These are phyloP conservation scores for Julus scanicus DNA, from an alignment of 2,888 invertebrate species.

Conservation along the genomic window DNA sequence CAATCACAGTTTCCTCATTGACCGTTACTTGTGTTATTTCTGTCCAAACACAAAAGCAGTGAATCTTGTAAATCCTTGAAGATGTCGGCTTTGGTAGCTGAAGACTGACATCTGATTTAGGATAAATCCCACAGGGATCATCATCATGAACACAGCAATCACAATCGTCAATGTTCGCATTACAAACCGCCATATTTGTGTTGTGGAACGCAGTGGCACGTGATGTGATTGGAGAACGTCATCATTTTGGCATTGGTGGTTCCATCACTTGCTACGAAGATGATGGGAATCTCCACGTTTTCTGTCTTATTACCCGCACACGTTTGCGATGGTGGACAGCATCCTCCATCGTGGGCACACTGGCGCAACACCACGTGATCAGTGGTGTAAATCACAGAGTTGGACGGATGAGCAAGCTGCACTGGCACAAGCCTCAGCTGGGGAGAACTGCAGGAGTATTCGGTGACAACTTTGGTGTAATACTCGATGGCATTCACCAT, in stretches of 20 bases:
- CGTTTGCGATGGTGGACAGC: neutral
- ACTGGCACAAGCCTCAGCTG: slow-evolving; percentile 39
- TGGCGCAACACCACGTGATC: neutral
- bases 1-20: too few relatives aligned
- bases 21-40: too few relatives aligned
- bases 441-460: neutral
- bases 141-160: too few relatives aligned
- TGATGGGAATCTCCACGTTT: slow-evolving; percentile 14
- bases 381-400: neutral
- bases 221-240: slow-evolving; percentile 41
- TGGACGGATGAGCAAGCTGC: slow-evolving; percentile 11
- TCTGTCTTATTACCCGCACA: neutral
- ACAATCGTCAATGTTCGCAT: too few relatives aligned
- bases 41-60: too few relatives aligned
- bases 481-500: slow-evolving; percentile 23
- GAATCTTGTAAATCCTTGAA: too few relatives aligned
- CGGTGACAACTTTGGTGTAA: neutral
- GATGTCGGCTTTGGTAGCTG: too few relatives aligned
- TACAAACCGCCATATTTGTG: too few relatives aligned
- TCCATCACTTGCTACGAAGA: neutral
- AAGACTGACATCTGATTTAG: too few relatives aligned
- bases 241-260: neutral
- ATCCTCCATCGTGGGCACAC: slow-evolving; percentile 50
- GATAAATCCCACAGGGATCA: too few relatives aligned
- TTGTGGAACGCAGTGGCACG: slow-evolving; percentile 28